Conservation (phyloP, 2,797 vertebrate species). For the Paedocypris micromegethes region DNA sequence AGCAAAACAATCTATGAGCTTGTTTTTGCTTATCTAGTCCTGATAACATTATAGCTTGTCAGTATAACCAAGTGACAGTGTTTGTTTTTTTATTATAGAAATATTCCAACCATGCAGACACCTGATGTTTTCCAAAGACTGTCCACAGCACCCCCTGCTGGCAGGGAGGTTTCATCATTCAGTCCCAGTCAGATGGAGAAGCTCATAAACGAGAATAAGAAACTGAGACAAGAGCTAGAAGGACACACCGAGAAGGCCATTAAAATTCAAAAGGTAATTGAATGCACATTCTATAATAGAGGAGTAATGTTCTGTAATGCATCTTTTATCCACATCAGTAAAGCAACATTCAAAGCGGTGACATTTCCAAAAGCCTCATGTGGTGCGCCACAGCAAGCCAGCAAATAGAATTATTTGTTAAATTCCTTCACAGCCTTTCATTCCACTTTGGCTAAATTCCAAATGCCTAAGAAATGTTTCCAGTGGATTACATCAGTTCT, state of each 20-base stretch:
- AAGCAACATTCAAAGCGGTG: too few relatives aligned
- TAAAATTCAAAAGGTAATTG: constrained; percentile 86
- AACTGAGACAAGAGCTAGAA: constrained; percentile 82
- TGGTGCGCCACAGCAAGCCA: neutral
- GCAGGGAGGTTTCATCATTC: constrained; percentile 68
- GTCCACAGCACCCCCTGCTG: constrained; percentile 63
- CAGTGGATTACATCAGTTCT: constrained; percentile 63
- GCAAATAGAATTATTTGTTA: constrained; percentile 7
- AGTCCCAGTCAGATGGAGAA: constrained; percentile 71
- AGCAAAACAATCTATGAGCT: constrained; percentile 23
- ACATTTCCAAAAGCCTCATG: neutral
- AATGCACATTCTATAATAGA: neutral
- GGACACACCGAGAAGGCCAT: constrained; percentile 75
- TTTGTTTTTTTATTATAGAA: too few relatives aligned
- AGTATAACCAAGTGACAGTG: too few relatives aligned
- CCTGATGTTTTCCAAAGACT: constrained; percentile 57
- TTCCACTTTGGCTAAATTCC: constrained; percentile 20
- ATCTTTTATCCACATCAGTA: too few relatives aligned
- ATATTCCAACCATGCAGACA: constrained; percentile 60
- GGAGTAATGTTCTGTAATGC: neutral
- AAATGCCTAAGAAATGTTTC: constrained; percentile 34
- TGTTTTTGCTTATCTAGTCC: too few relatives aligned
- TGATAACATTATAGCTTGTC: too few relatives aligned
- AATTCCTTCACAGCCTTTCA: constrained; percentile 6
- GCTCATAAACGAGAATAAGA: constrained; percentile 85